These are phyloP conservation scores for Phaonia tiefii DNA, from an alignment of 2,888 invertebrate genomes.

Conservation along the genomic window DNA sequence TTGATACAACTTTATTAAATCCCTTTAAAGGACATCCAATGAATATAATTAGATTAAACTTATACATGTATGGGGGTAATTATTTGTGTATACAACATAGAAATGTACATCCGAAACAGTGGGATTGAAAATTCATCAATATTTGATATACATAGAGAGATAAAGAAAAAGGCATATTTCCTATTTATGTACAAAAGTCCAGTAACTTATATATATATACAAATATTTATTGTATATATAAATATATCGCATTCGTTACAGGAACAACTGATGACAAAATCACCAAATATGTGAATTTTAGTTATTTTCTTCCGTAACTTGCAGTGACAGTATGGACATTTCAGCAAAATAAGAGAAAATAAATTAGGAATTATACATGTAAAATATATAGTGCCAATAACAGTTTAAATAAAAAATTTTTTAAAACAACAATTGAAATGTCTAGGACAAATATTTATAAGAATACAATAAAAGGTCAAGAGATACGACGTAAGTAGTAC, in stretches of 20 bases:
- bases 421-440: conserved; percentile 20
- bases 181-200: conserved; percentile 25
- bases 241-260: no score
- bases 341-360: not conserved
- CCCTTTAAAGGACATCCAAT: conserved; percentile 62
- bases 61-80: conserved; percentile 12
- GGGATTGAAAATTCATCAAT: not conserved
- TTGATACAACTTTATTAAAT: conserved; percentile 63
- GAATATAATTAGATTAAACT: conserved; percentile 56
- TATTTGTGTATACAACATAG: conserved; percentile 39
- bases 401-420: conserved; percentile 21
- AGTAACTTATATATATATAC: no score
- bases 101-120: conserved; percentile 28
- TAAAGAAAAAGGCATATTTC: not conserved
- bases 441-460: conserved; percentile 17
- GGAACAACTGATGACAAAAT: no score
- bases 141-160: not conserved
- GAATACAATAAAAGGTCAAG: not conserved
- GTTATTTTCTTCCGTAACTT: no score
- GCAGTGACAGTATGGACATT: not conserved
- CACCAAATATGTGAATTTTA: no score
- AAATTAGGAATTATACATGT: not conserved
- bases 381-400: not conserved
- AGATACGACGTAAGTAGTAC: not conserved
- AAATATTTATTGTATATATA: no score